Evolutionary conservation across 2,113 vertebrate genomes (phyloP), one percentile per base, ranked within the genome.

Genomic region (Pseudorhombus dupliciocellatus): DNA sequence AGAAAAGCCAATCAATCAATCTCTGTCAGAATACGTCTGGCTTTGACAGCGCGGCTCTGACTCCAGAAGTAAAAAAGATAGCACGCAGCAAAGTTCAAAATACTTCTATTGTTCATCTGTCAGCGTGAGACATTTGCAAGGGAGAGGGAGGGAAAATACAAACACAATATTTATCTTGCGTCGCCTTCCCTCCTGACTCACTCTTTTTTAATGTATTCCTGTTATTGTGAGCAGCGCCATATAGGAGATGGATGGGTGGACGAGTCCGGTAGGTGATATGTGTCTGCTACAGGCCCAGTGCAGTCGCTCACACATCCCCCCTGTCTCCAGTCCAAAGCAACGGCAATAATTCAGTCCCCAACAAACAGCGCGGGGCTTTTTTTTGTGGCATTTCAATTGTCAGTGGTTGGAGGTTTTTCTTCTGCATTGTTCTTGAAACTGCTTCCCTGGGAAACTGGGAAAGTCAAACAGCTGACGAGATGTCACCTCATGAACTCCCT

Each of bases 161-260:
- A 86, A 89, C 80, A 86, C 86, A 88, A 90, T 93, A 91, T 93
- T 92, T 92, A 92, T 93, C 90, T 92, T 88, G 89, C 75, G 62
- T 87, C 81, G 60, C 86, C 79, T 80, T 77, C 85, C 81, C 80
- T 86, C 81, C 84, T 79, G 87, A 83, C 79, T 84, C 65, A 21
- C 67, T 79, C 69, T 77, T 61, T 44, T 82, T 89, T 84, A 84
- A 90, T 87, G 81, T 90, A 91, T 89, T 91, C 90, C 90, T 87
- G 87, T 87, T 77, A 90, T 90, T 89, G 90, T 90, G 73, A 68
- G 63, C 62, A 65, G 61, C 15, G 44, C 65, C 7, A 46, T 55
- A 66, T 21, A 24, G 50, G 77, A 90, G 88, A 92, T 87, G 81
- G 88, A 90, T 88, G 83, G 77, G 59, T 61, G 50, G 68, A 81